Conservation (phyloP, 2,888 invertebrate genomes). For the Acronicta aceris region DNA sequence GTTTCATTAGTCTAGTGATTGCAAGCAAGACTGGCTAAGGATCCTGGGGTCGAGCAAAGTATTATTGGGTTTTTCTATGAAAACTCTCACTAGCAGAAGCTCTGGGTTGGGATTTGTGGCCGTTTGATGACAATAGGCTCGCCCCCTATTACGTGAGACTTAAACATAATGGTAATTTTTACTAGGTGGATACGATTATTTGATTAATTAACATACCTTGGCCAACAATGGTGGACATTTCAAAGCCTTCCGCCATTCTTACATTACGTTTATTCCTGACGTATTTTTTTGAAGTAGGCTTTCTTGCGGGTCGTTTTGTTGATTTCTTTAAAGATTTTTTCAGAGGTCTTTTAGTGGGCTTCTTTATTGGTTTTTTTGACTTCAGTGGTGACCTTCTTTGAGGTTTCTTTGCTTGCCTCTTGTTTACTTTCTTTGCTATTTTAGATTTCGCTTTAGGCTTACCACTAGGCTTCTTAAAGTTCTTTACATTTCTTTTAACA, state of each 20-base stretch:
- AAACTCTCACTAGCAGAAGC: no score
- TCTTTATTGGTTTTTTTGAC: background rate
- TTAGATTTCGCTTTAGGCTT: conserved; percentile 10
- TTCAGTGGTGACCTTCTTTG: conserved; percentile 1
- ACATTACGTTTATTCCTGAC: conserved; percentile 27
- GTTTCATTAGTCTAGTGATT: background rate
- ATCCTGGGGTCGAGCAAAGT: no score
- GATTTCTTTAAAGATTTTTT: conserved; percentile 21
- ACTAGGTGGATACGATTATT: no score
- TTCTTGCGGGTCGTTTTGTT: background rate
- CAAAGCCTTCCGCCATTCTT: background rate
- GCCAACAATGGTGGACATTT: background rate
- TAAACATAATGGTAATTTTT: no score
- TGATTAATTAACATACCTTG: conserved; percentile 21
- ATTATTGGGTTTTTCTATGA: no score
- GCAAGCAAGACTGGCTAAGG: no score
- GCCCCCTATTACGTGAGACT: no score
- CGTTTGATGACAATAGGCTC: no score
- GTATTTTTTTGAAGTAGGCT: background rate
- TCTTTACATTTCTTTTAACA: background rate
- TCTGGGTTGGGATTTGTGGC: no score
- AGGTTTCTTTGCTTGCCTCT: conserved; percentile 31
- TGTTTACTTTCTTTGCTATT: conserved; percentile 14
- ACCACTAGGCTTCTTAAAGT: conserved; percentile 5
- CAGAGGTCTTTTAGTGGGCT: background rate